phyloP scores from a whole-genome alignment of 2,888 invertebrate species.

The Apamea anceps region DNA sequence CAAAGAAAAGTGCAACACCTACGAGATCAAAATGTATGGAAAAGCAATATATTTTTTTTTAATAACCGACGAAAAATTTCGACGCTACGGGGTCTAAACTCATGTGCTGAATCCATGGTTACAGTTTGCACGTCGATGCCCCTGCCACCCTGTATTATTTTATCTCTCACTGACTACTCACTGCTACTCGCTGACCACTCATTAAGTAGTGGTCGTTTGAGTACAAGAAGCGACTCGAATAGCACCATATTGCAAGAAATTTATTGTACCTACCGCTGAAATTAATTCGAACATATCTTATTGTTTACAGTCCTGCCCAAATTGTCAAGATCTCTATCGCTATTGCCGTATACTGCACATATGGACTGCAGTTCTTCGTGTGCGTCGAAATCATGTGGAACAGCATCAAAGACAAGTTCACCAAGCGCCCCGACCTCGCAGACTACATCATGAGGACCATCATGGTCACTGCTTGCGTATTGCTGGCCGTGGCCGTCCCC shows the following conservation, averaged over 20 bases:
- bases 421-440: slow-evolving; percentile 92
- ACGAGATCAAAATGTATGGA: no score
- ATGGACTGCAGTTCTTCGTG: slow-evolving; percentile 99
- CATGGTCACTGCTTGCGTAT: slow-evolving; percentile 92
- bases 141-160: no score
- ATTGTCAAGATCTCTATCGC: slow-evolving; percentile 96
- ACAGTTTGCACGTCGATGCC: no score
- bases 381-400: slow-evolving; percentile 98
- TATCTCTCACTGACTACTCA: no score
- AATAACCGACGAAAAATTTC: no score
- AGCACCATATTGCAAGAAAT: not conserved
- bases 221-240: not conserved
- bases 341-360: slow-evolving; percentile 97
- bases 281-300: slow-evolving; percentile 29
- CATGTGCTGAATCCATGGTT: no score
- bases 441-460: slow-evolving; percentile 94
- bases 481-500: slow-evolving; percentile 96
- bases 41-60: no score
- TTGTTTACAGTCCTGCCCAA: slow-evolving; percentile 93
- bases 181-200: no score
- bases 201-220: not conserved
- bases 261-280: not conserved
- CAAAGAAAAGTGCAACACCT: no score
- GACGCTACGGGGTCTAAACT: no score
- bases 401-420: slow-evolving; percentile 93